Base-by-base conservation (phyloP, 2,797 vertebrate genomes). In the Gallinago stenura region DNA sequence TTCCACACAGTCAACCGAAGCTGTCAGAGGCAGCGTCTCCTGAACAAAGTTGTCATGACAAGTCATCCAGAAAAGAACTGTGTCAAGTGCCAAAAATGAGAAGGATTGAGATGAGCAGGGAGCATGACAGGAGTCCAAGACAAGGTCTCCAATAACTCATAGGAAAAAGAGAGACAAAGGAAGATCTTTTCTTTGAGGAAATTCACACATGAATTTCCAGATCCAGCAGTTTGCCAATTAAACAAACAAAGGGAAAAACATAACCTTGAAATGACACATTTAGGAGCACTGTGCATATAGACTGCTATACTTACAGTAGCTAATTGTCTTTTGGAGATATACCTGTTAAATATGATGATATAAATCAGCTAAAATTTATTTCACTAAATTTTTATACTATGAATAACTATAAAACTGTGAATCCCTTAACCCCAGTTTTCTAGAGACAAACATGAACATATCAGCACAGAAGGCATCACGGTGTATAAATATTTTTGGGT, bases 371-470 rank as follows among this genome's bases (percentile, higher is more conserved):
- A 39, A 50, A 77, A 43, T 35, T 75, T 2, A 60, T 87, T 86
- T 82, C n/a, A 24, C 9, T 48, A 60, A 15, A 79, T 79, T 76
- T 76, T 9, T 11, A 10, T n/a, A 9, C 18, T 62, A 8, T 26
- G 53, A 90, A 83, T 39, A 69, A 17, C 68, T 3, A 51, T 20
- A 64, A 81, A 83, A 61, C 41, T 15, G 9, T 80, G 72, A 79
- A 58, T 56, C 10, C 9, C 31, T 87, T 73, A 85, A 8, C 54
- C 4, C 11, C 16, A 41, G 3, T 66, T 96, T 92, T 90, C 65
- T 48, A 22, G 51, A 56, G 46, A 66, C 93, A 91, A 91, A 28
- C 8, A n/a, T n/a, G n/a, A 76, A 56, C 83, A 76, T 72, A 64
- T 4, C 19, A 58, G 54, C 50, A 58, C 78, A 71, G 69, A 80